These are phyloP conservation scores for Dicrostonyx torquatus DNA, from an alignment of 2,797 vertebrate genomes.

Conservation along the genomic window DNA sequence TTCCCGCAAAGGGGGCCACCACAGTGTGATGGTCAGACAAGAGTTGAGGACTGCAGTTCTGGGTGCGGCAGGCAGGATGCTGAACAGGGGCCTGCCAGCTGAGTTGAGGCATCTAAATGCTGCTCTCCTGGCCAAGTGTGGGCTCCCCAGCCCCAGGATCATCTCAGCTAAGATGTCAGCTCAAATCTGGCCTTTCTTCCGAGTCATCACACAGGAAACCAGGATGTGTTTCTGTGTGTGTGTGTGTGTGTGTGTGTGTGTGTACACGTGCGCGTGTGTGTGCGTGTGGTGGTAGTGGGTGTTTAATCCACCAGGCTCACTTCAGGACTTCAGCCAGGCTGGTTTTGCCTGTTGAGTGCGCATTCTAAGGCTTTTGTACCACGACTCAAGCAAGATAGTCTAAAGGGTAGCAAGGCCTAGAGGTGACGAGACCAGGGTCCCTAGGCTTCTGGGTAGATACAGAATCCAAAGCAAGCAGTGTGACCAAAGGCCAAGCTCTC, in stretches of 20 bases:
- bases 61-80: not conserved
- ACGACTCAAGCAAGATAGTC: not conserved
- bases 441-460: not conserved
- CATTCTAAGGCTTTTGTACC: not conserved
- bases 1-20: not conserved
- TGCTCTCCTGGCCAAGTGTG: not conserved
- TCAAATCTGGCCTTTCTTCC: not conserved
- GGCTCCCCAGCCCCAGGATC: not conserved
- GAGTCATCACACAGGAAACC: not conserved
- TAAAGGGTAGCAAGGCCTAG: not conserved
- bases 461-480: not conserved
- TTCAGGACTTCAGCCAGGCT: not conserved
- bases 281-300: too few species aligned
- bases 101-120: not conserved
- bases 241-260: too few species aligned
- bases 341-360: not conserved
- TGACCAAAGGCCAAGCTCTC: not conserved
- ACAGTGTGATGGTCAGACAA: not conserved
- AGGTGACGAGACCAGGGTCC: not conserved
- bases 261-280: too few species aligned
- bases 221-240: not conserved
- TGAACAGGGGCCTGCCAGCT: not conserved
- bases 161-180: constrained; percentile 51
- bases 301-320: not conserved
- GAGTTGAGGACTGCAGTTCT: not conserved